These are phyloP conservation scores for Papilio elwesi DNA, from an alignment of 2,888 invertebrate species.

Conservation along the genomic window DNA sequence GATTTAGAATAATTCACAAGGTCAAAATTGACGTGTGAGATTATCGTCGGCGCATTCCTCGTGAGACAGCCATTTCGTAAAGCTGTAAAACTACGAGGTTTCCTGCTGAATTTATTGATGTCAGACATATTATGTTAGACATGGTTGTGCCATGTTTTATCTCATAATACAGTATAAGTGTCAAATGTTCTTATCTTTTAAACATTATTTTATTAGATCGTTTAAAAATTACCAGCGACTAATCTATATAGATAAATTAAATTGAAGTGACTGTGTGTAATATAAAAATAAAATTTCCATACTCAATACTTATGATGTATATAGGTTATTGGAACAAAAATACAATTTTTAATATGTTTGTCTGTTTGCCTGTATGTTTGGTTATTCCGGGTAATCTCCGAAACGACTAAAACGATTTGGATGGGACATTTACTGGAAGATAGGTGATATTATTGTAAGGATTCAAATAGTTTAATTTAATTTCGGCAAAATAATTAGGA, in stretches of 20 bases:
- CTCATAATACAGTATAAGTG: conserved; percentile 15
- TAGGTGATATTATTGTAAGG: too few relatives aligned
- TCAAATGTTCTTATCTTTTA: conserved; percentile 26
- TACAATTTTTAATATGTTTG: too few relatives aligned
- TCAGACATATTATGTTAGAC: conserved; percentile 20
- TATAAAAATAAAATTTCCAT: background rate
- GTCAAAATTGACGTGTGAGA: conserved; percentile 38
- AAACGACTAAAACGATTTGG: too few relatives aligned
- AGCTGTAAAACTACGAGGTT: conserved; percentile 31
- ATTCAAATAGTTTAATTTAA: too few relatives aligned
- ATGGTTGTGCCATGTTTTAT: conserved; percentile 20
- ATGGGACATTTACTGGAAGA: too few relatives aligned
- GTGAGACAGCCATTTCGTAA: conserved; percentile 36
- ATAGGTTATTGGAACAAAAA: too few relatives aligned
- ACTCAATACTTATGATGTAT: too few relatives aligned
- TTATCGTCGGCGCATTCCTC: conserved; percentile 33
- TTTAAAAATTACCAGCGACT: background rate
- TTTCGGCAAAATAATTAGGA: too few relatives aligned
- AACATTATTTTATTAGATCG: conserved; percentile 8
- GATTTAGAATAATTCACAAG: conserved; percentile 37
- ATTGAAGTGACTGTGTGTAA: background rate
- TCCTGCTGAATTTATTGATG: conserved; percentile 31
- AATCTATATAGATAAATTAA: background rate
- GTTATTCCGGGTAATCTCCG: too few relatives aligned
- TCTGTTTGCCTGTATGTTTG: too few relatives aligned